A percentile compares a stretch with the other conserved stretches of the same genome.
phyloP scores from a whole-genome alignment of 2,888 invertebrate species.

The Drosophila affinis region DNA sequence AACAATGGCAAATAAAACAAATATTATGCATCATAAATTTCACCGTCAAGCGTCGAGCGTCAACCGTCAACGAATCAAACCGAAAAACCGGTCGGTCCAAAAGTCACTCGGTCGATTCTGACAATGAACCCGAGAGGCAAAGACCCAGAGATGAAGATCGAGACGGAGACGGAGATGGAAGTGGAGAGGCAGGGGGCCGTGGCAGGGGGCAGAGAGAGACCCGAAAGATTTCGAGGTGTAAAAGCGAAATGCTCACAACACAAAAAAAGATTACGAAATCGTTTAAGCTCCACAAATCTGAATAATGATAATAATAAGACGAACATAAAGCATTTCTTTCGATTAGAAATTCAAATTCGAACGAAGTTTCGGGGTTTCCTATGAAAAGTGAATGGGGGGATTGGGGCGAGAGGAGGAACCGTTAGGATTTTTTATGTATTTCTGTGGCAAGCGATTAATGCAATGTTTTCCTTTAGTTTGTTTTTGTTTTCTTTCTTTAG shows the following conservation, averaged over 20 bases:
- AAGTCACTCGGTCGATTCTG: constrained; percentile 46
- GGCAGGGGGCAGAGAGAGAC: constrained; percentile 2
- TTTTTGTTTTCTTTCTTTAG: constrained; percentile 4
- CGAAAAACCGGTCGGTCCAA: constrained; percentile 29
- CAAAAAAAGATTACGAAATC: constrained; percentile 60
- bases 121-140: constrained; percentile 61
- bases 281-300: constrained; percentile 16
- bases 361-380: constrained; percentile 34
- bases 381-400: constrained; percentile 64
- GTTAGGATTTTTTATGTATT: constrained; percentile 47
- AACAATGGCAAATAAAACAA: constrained; percentile 57
- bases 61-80: constrained; percentile 40
- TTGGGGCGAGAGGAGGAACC: constrained; percentile 6
- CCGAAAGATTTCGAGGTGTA: constrained; percentile 36
- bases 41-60: constrained; percentile 54
- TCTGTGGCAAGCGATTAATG: constrained; percentile 41
- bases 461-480: constrained; percentile 36
- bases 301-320: constrained; percentile 46
- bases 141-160: constrained; percentile 29
- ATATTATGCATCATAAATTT: constrained; percentile 70
- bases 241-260: constrained; percentile 37
- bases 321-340: constrained; percentile 28
- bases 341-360: constrained; percentile 49
- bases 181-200: not conserved
- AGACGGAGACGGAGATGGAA: no score